A percentile compares a stretch with the other conserved stretches of the same genome.
These are phyloP conservation scores for Sminthurides bifidus DNA, from an alignment of 1,140 invertebrate species.

Conservation along the genomic window DNA sequence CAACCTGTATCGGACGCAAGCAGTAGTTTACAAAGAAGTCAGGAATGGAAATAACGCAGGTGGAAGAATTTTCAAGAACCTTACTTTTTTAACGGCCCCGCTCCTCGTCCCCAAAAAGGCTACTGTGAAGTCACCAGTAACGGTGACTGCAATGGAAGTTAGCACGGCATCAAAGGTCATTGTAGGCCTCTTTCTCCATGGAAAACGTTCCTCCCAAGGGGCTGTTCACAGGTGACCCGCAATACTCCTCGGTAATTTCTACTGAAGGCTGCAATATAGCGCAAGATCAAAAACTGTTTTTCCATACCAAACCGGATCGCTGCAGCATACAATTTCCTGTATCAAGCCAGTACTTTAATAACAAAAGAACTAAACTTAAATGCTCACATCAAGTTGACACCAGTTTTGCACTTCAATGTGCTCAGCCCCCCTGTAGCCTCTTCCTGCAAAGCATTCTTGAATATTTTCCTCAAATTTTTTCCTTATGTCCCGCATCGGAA, in stretches of 20 bases:
- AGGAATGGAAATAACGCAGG: too few species aligned
- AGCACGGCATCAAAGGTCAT: neutral
- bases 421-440: neutral
- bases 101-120: neutral
- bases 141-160: neutral
- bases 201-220: neutral
- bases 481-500: neutral
- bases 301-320: too few species aligned
- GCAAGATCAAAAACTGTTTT: neutral
- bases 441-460: neutral
- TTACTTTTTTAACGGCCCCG: neutral
- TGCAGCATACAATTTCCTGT: too few species aligned
- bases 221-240: neutral
- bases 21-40: neutral
- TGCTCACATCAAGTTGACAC: too few species aligned
- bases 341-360: too few species aligned
- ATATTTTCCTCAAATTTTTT: constrained; percentile 1
- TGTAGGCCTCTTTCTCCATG: neutral
- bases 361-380: too few species aligned
- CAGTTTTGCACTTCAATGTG: too few species aligned
- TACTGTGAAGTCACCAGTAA: neutral
- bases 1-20: neutral
- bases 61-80: neutral
- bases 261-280: neutral
- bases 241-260: neutral